Percentiles rank a stretch among this genome's conserved stretches.
Evolutionary conservation across 2,113 vertebrate species (phyloP).

Genomic region (Naja naja): DNA sequence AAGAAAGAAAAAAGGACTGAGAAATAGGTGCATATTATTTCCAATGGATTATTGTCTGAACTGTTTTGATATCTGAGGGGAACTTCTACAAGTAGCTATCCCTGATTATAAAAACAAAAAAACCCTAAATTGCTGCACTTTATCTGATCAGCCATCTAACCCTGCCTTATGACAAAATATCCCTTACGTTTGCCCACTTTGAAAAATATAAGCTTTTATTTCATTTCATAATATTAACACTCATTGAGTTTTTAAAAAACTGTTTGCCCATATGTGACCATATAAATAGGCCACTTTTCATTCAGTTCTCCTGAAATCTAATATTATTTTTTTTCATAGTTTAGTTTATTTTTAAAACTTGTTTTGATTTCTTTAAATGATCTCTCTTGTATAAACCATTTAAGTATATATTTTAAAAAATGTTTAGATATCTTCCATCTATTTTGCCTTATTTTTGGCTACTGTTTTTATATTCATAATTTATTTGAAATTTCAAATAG

Average conservation of each 20-base stretch:
- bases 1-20: slow-evolving; percentile 33
- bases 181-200: not conserved
- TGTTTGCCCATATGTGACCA: not conserved
- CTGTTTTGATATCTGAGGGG: not conserved
- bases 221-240: not conserved
- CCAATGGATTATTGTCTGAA: not conserved
- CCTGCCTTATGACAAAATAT: not conserved
- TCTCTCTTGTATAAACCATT: not conserved
- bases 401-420: not conserved
- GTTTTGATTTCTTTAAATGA: not conserved
- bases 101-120: not conserved
- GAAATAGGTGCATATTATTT: slow-evolving; percentile 21
- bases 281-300: not conserved
- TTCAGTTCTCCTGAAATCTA: not conserved
- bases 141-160: not conserved
- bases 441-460: not conserved
- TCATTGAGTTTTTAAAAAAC: not conserved
- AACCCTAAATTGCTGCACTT: not conserved
- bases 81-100: not conserved
- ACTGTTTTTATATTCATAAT: not conserved
- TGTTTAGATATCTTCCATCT: not conserved
- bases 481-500: not conserved
- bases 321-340: not conserved
- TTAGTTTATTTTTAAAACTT: not conserved
- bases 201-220: not conserved